Evolutionary conservation across 2,888 invertebrate species (phyloP).

Genomic region (Papilio elwesi): DNA sequence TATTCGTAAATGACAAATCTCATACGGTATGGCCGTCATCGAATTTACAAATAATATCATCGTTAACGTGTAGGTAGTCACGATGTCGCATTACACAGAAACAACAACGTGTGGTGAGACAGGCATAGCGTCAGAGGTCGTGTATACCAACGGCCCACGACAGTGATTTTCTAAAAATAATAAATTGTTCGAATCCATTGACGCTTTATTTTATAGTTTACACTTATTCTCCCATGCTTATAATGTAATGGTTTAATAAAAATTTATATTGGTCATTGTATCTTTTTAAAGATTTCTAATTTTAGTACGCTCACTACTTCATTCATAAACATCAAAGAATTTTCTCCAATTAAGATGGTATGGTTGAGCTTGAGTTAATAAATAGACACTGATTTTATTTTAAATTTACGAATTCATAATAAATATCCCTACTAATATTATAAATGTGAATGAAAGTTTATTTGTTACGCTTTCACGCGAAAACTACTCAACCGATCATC

Average conservation of each 20-base stretch:
- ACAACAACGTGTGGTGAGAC: neutral
- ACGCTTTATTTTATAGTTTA: constrained; percentile 10
- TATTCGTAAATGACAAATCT: too few species aligned
- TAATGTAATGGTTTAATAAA: neutral
- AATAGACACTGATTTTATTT: neutral
- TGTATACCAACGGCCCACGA: neutral
- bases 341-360: neutral
- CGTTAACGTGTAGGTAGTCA: constrained; percentile 16
- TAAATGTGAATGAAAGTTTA: too few species aligned
- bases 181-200: neutral
- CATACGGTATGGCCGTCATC: too few species aligned
- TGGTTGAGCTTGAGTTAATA: constrained; percentile 6
- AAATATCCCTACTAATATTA: neutral
- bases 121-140: too few species aligned
- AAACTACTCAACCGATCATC: too few species aligned
- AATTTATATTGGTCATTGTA: constrained; percentile 11
- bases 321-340: constrained; percentile 35
- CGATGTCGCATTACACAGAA: neutral
- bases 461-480: too few species aligned
- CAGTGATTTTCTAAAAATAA: constrained; percentile 5
- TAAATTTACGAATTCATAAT: neutral
- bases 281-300: constrained; percentile 30
- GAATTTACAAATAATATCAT: constrained; percentile 17
- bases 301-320: constrained; percentile 28
- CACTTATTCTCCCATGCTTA: neutral